A percentile compares a stretch with the other conserved stretches of the same genome.
phyloP scores from a whole-genome alignment of 2,113 vertebrate genomes.

The Nymphicus hollandicus region DNA sequence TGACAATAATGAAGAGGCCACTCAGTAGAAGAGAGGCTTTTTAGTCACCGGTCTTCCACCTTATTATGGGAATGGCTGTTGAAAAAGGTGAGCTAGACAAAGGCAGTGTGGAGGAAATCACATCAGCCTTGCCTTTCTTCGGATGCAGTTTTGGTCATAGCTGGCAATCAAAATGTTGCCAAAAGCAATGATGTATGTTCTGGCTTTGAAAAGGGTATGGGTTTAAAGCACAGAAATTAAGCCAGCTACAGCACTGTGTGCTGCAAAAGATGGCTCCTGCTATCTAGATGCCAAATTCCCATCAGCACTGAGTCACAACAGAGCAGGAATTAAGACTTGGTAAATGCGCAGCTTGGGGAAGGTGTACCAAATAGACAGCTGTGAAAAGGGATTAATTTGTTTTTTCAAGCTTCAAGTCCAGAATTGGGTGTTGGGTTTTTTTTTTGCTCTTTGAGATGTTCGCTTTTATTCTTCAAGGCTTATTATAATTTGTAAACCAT shows the following conservation, averaged over 20 bases:
- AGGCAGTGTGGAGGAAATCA: background rate
- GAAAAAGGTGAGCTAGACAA: background rate
- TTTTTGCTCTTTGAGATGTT: background rate
- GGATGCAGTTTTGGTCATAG: background rate
- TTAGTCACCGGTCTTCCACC: background rate
- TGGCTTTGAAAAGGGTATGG: background rate
- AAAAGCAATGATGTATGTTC: background rate
- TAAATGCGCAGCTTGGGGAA: background rate
- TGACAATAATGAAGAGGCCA: background rate
- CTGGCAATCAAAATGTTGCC: fast-evolving
- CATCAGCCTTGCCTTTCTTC: background rate
- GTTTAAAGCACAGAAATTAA: background rate
- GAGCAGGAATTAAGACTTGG: background rate
- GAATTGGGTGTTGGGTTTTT: background rate
- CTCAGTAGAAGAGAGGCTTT: background rate
- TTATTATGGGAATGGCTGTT: background rate
- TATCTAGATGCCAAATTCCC: fast-evolving
- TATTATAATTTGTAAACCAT: background rate
- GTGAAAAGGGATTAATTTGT: background rate
- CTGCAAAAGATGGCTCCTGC: background rate
- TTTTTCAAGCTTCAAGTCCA: background rate
- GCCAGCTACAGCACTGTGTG: fast-evolving
- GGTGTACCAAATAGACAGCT: background rate
- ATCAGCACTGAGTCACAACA: fast-evolving
- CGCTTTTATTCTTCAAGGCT: background rate